A percentile compares a stretch with the other conserved stretches of the same genome.
phyloP scores from a whole-genome alignment of 2,797 vertebrate genomes.

The Leucoraja ocellata region DNA sequence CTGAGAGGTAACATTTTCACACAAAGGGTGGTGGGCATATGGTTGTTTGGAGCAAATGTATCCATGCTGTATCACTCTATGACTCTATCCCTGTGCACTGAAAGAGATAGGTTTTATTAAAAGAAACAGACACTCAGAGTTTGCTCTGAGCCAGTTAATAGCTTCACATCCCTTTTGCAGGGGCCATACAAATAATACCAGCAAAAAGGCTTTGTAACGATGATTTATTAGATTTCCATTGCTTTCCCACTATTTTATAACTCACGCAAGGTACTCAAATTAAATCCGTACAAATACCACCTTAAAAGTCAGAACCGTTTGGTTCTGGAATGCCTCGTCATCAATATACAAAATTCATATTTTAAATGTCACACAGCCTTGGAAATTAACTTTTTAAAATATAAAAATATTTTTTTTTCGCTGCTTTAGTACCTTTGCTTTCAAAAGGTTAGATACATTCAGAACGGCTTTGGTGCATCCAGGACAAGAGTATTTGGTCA shows the following conservation, averaged over 20 bases:
- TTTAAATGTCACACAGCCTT: constrained; percentile 8
- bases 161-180: not conserved
- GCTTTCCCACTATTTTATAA: not conserved
- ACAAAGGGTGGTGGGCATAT: too few species aligned
- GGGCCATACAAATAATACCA: not conserved
- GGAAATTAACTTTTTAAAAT: not conserved
- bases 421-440: not conserved
- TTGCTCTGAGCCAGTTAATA: not conserved
- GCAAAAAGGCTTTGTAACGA: not conserved
- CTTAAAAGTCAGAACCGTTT: not conserved
- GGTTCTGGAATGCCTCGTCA: not conserved
- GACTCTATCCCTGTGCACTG: not conserved
- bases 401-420: constrained; percentile 14
- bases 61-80: too few species aligned
- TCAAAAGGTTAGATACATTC: constrained; percentile 26
- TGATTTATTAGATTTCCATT: constrained; percentile 10
- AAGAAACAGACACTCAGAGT: not conserved
- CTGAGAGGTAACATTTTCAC: too few species aligned
- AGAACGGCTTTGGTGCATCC: not conserved
- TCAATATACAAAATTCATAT: not conserved
- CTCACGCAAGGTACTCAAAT: not conserved
- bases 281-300: not conserved
- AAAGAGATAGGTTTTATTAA: constrained; percentile 29
- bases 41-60: too few species aligned
- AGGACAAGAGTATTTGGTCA: not conserved